These are phyloP conservation scores for Mantis religiosa DNA, from an alignment of 2,888 invertebrate genomes.

Conservation along the genomic window DNA sequence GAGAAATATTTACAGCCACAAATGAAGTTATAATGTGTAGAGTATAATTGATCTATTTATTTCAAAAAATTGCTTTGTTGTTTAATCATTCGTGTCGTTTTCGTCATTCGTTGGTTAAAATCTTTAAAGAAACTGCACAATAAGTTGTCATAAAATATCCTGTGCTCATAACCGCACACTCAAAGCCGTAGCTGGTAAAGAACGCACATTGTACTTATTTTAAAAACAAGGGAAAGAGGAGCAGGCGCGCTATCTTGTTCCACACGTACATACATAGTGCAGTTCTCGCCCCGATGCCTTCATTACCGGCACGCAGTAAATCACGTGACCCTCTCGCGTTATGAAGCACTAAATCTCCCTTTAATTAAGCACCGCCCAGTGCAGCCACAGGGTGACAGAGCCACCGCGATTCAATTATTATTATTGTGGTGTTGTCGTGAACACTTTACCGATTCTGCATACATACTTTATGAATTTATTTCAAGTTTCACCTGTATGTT, in stretches of 20 bases:
- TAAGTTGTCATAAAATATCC: too few species aligned
- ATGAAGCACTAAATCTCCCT: constrained; percentile 29
- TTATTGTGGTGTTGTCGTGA: background rate
- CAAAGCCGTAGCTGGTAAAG: background rate
- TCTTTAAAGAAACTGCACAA: too few species aligned
- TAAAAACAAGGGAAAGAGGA: background rate
- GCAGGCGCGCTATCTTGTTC: background rate
- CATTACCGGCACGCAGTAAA: constrained; percentile 22
- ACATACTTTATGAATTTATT: too few species aligned
- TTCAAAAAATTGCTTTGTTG: too few species aligned
- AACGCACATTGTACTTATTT: background rate
- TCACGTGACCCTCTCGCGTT: constrained; percentile 24
- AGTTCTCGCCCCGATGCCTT: constrained; percentile 24
- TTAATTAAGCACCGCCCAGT: constrained; percentile 26
- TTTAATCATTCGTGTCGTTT: too few species aligned
- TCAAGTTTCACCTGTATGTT: too few species aligned
- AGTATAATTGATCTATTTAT: too few species aligned
- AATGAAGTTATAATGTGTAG: too few species aligned
- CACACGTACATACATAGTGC: background rate
- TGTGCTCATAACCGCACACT: too few species aligned
- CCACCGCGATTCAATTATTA: background rate
- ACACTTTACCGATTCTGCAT: too few species aligned
- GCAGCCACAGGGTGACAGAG: background rate
- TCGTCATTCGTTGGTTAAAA: too few species aligned
- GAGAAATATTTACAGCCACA: too few species aligned